phyloP scores from a whole-genome alignment of 2,888 invertebrate species.

The Chrysomela aeneicollis region DNA sequence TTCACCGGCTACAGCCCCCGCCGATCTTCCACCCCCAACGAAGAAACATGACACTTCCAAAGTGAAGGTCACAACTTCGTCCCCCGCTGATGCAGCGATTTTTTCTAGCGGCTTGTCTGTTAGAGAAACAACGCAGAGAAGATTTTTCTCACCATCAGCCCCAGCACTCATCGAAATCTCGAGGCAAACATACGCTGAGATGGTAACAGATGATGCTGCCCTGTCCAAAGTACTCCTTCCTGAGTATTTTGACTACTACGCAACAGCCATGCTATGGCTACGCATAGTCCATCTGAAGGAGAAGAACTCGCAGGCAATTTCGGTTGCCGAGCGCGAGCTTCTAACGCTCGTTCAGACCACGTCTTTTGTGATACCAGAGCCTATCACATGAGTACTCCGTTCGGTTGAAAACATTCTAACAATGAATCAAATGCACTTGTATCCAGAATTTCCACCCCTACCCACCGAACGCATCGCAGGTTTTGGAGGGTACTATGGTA shows the following conservation, averaged over 20 bases:
- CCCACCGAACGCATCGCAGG: too few relatives aligned
- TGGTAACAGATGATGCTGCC: constrained; percentile 25
- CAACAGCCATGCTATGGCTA: constrained; percentile 31
- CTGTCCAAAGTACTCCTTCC: constrained; percentile 26
- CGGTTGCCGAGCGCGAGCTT: constrained; percentile 22
- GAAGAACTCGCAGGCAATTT: constrained; percentile 28
- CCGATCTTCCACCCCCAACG: not conserved
- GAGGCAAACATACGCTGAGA: constrained; percentile 20
- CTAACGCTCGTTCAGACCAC: constrained; percentile 11
- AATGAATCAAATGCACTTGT: constrained; percentile 15
- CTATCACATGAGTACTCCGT: not conserved
- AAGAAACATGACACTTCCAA: not conserved
- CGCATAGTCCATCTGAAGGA: constrained; percentile 27
- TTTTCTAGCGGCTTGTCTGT: constrained; percentile 16
- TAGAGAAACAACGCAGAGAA: constrained; percentile 15
- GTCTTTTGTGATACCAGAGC: constrained; percentile 5
- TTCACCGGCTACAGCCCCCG: not conserved
- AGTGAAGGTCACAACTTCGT: not conserved
- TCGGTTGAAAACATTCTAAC: constrained; percentile 10
- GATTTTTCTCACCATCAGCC: constrained; percentile 23
- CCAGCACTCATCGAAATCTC: constrained; percentile 25
- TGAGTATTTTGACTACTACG: constrained; percentile 30
- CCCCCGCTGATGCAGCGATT: constrained; percentile 20
- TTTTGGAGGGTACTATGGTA: constrained; percentile 3
- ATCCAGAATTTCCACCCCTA: constrained; percentile 18